These are phyloP conservation scores for Agriopis leucophaearia DNA, from an alignment of 2,888 invertebrate species.

Conservation along the genomic window DNA sequence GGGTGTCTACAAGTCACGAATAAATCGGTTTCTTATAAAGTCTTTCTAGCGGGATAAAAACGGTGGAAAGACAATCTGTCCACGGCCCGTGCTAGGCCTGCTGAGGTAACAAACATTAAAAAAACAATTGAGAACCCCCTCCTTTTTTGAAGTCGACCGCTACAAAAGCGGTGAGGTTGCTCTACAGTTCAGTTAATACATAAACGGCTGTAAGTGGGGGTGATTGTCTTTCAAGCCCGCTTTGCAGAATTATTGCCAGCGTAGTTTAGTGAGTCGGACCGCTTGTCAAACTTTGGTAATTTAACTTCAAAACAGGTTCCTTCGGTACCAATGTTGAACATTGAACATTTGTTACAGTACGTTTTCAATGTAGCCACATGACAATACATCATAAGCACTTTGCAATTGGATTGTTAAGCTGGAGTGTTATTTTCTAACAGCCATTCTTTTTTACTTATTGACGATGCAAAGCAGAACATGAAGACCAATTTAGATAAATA, in stretches of 20 bases:
- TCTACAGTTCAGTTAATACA: constrained; percentile 35
- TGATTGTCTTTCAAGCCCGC: constrained; percentile 70
- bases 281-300: constrained; percentile 86
- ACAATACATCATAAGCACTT: constrained; percentile 57
- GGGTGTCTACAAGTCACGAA: no score
- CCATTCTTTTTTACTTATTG: no score
- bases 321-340: constrained; percentile 64
- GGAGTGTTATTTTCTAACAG: neutral
- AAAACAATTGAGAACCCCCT: no score
- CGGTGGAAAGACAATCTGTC: no score
- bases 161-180: neutral
- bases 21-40: no score
- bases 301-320: constrained; percentile 84
- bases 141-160: no score
- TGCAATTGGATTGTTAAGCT: constrained; percentile 18
- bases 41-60: no score
- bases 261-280: constrained; percentile 77
- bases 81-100: no score
- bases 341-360: constrained; percentile 69
- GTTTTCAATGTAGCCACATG: constrained; percentile 61
- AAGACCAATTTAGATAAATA: no score
- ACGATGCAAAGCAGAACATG: no score
- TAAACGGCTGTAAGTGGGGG: constrained; percentile 57
- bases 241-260: constrained; percentile 80
- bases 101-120: no score